Percentiles rank a stretch among this genome's conserved stretches.
Conservation (phyloP, 2,888 invertebrate species). For the Callyntrura guangdongensis region DNA sequence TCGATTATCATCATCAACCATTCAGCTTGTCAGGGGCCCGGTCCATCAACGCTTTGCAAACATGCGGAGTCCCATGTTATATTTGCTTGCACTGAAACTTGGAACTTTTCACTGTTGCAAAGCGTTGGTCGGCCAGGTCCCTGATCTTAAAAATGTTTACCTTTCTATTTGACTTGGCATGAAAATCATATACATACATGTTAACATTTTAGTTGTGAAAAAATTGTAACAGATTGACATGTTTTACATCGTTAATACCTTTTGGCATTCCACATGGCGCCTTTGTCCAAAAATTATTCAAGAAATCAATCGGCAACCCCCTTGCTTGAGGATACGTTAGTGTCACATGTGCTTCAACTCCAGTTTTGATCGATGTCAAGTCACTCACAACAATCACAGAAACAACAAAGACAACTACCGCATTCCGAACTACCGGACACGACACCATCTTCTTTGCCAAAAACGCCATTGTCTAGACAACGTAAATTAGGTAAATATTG, state of each 20-base stretch:
- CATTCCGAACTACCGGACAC: neutral
- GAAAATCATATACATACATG: too few relatives aligned
- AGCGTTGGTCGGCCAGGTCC: too few relatives aligned
- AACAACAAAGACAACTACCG: neutral
- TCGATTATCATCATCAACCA: too few relatives aligned
- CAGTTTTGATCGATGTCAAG: neutral
- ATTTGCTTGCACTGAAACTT: too few relatives aligned
- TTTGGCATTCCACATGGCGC: slow-evolving; percentile 98
- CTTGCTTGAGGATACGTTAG: slow-evolving; percentile 96
- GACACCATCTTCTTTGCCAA: slow-evolving; percentile 25
- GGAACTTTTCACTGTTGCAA: too few relatives aligned
- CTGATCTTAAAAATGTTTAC: too few relatives aligned
- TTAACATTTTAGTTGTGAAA: too few relatives aligned
- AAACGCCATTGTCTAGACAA: slow-evolving; percentile 67
- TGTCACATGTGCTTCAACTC: slow-evolving; percentile 90
- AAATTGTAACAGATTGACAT: neutral
- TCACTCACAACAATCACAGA: neutral
- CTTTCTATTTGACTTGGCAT: too few relatives aligned
- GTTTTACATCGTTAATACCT: slow-evolving; percentile 88
- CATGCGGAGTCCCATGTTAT: too few relatives aligned
- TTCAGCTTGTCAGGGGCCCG: too few relatives aligned
- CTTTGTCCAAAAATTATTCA: slow-evolving; percentile 95
- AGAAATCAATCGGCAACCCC: slow-evolving; percentile 95
- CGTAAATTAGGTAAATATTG: neutral
- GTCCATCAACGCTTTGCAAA: too few relatives aligned